phyloP scores from a whole-genome alignment of 2,113 vertebrate genomes.

The Aspiorhynchus laticeps region DNA sequence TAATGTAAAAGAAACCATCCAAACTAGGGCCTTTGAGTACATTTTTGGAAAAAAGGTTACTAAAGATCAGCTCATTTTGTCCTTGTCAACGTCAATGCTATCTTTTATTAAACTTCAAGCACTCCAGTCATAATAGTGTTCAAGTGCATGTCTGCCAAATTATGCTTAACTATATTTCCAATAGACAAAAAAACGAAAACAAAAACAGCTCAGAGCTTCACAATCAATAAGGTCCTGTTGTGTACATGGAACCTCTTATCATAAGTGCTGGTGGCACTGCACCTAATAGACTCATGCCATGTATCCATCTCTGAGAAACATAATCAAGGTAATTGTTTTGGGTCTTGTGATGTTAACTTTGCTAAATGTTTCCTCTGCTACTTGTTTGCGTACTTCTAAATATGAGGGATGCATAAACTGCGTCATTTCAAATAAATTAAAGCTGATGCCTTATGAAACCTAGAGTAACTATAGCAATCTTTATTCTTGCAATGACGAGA shows the following conservation, averaged over 20 bases:
- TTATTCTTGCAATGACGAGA: neutral
- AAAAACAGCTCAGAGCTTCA: constrained; percentile 7
- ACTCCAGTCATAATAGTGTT: neutral
- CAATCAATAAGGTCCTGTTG: neutral
- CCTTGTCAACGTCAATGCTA: neutral
- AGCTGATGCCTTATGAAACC: constrained; percentile 2
- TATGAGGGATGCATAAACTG: neutral
- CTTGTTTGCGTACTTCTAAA: neutral
- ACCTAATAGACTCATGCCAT: constrained; percentile 4
- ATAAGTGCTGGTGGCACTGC: neutral
- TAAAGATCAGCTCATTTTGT: neutral
- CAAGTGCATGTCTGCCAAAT: constrained; percentile 23
- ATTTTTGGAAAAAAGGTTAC: neutral
- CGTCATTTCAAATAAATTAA: constrained; percentile 4
- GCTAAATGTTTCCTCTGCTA: neutral
- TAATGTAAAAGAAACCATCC: neutral
- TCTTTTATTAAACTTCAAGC: neutral
- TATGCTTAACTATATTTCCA: constrained; percentile 5
- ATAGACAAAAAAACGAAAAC: neutral
- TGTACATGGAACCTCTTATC: neutral
- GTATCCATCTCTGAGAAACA: neutral
- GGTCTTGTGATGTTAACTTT: neutral
- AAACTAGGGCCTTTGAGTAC: neutral
- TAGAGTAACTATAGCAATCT: neutral
- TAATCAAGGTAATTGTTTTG: constrained; percentile 1